Evolutionary conservation across 2,113 vertebrate species (phyloP).

Genomic region (Panurus biarmicus): DNA sequence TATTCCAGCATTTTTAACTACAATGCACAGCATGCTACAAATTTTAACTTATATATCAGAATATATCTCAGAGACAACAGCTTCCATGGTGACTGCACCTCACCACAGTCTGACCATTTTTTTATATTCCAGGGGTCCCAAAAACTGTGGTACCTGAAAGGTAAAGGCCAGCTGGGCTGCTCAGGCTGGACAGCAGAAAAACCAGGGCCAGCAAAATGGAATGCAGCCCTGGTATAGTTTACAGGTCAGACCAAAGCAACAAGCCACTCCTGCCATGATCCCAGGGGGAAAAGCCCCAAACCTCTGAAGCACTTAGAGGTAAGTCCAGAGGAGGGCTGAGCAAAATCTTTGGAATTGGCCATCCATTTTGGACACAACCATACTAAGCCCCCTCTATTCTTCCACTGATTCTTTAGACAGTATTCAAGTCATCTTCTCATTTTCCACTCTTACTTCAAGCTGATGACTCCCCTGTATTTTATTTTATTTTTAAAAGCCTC

Average conservation of each 20-base stretch:
- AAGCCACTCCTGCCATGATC: neutral
- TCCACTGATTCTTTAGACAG: neutral
- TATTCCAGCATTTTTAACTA: neutral
- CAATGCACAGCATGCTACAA: rapidly evolving
- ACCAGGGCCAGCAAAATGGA: neutral
- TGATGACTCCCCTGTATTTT: neutral
- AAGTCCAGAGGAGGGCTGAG: neutral
- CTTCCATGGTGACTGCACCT: neutral
- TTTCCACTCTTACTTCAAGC: neutral
- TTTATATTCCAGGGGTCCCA: neutral
- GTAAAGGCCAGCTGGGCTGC: neutral
- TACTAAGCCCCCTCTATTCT: neutral
- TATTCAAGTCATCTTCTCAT: neutral
- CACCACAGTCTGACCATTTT: neutral
- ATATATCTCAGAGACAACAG: neutral
- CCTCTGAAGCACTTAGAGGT: neutral
- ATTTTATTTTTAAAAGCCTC: neutral
- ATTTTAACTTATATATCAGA: neutral
- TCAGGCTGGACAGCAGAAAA: neutral
- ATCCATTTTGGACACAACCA: neutral
- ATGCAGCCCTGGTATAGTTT: neutral
- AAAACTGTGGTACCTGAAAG: neutral
- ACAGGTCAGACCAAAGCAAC: neutral
- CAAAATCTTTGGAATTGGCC: neutral
- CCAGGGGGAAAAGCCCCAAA: neutral